Evolutionary conservation across 35 echinoderm and acorn worm species (phyloP).

Genomic region (Eucidaris tribuloides): DNA sequence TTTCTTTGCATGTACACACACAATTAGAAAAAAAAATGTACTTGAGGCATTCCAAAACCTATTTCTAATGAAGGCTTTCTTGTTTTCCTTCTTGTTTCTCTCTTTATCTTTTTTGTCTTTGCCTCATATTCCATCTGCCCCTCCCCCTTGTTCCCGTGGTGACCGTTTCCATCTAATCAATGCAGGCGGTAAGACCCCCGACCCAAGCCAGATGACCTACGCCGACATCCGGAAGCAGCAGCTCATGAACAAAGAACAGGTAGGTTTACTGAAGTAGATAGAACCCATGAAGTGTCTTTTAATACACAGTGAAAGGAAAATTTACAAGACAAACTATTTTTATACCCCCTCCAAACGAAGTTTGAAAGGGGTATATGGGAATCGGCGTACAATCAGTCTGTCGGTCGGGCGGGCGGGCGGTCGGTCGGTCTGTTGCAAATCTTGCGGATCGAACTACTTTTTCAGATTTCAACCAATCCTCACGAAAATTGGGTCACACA

Average conservation of each 20-base stretch:
- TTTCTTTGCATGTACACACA: neutral
- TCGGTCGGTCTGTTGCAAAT: no score
- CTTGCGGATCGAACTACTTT: no score
- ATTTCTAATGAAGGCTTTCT: neutral
- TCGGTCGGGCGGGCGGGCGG: no score
- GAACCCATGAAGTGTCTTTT: no score
- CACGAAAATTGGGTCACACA: no score
- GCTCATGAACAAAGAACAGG: conserved; percentile 65
- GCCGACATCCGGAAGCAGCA: conserved; percentile 72
- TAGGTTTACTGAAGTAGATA: conserved; percentile 15
- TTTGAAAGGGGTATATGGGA: no score
- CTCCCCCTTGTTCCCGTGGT: conserved; percentile 38
- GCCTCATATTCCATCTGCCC: neutral
- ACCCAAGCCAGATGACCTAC: conserved; percentile 62
- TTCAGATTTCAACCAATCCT: no score
- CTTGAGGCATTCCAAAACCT: neutral
- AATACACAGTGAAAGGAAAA: no score
- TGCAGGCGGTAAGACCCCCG: conserved; percentile 96
- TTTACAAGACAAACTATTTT: no score
- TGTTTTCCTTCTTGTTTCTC: no score
- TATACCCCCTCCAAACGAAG: no score
- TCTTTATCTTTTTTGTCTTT: conserved; percentile 3
- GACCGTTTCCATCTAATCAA: conserved; percentile 23
- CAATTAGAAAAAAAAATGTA: neutral
- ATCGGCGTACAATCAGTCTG: no score